Evolutionary conservation across 2,113 vertebrate species (phyloP), one percentile per base, ranked within the genome.

Genomic region (Hemiprocne comata): DNA sequence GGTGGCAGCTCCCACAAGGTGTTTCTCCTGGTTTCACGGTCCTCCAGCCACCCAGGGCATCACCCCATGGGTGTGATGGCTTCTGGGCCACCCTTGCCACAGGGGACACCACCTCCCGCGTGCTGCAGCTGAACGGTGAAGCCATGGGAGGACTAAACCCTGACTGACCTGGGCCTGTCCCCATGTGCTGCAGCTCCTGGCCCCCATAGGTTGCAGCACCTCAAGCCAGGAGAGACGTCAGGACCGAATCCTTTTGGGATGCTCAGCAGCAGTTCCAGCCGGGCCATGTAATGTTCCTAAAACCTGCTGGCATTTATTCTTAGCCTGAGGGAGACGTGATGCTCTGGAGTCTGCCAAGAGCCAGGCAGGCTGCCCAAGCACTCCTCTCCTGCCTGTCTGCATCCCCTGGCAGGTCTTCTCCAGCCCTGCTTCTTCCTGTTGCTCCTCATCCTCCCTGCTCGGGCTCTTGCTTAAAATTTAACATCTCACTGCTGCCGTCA

Each of bases 1-100:
- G 13, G 20, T 25, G 36, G 31, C 51, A 54, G 40, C 2, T 0
- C n/a, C 66, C 24, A 1, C 7, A 0, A 10, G 17, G n/a, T 2
- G 23, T 36, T 86, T 74, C n/a, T 79, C 12, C 33, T 48, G 42
- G 9, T 46, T 65, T 65, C 0, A 0, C 17, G 48, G 28, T 40
- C 48, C 16, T 81, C 24, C 55, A 25, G 58, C 53, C 38, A 31
- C 76, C 38, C 38, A 11, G 38, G 11, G 44, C 12, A 54, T 57
- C 40, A 28, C 77, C 38, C 38, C 7, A 31, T 12, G 44, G 14
- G 60, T 57, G n/a, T 9, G n/a, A 21, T 60, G 54, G 51, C 57
- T 83, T 38, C n/a, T 16, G 65, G 44, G 29, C 29, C 53, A 25
- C 60, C 19, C 54, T 67, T 0, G 0, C 5, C 1, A 14, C 26